Base-by-base conservation (phyloP, 2,888 invertebrate genomes). In the Electrophaes corylata region DNA sequence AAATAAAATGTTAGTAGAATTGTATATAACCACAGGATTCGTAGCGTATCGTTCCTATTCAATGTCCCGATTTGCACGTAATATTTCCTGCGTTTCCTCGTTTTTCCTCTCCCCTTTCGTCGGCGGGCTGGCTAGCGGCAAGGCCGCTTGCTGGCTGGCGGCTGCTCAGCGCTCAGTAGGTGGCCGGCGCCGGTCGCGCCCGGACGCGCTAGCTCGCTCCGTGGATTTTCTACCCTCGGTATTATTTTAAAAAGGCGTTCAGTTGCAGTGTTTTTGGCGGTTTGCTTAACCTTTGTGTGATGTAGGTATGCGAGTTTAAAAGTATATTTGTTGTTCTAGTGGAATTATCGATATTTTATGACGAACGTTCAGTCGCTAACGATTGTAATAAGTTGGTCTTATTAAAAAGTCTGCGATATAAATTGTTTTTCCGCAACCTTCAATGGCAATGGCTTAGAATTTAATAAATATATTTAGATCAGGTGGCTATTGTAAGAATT, bases 181-280 rank as follows among this genome's bases (percentile, higher is more conserved):
- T 67, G 70, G 65, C 75, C 69, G 75, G 72, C 78, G 73, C 69
- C 54, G 60, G 65, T 65, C 69, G 75, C 71, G 75, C 62, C 68
- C 72, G 79, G 73, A 66, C 75, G 78, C 70, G 58, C 55, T 33
- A 33, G 12, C 35, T 26, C 62, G 58, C 63, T 56, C 62, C 60
- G 64, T 57, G 46, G 16, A 11, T 33, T 26, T 40, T 5, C 12
- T 37, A 46, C 33, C 54, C 18, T 18, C 54, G 54, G 2, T 26
- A 12, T 18, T 33, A 40, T 26, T 43, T 35, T 46, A 0, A 40
- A 33, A 40, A 16, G 16, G 48, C 26, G 11, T 26, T 23, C 40
- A n/a, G 18, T 29, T 18, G 40, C 48, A 18, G 35, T 39, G 53
- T 51, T 57, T 37, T 23, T 39, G 39, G 14, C 39, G 43, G 54